phyloP scores from a whole-genome alignment of 2,888 invertebrate genomes.

The Papilio demoleus region DNA sequence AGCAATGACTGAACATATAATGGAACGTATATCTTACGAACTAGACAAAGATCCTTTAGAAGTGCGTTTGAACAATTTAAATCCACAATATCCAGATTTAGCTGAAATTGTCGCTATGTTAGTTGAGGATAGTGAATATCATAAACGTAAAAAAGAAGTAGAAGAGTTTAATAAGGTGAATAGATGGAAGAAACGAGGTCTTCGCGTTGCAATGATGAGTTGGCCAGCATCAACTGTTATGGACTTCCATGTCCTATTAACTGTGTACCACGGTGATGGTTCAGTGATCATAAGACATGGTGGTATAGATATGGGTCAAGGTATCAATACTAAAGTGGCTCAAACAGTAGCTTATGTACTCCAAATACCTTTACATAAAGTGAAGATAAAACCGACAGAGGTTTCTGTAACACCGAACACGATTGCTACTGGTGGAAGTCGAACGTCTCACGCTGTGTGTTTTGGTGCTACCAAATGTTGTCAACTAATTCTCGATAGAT shows the following conservation, averaged over 20 bases:
- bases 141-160: slow-evolving; percentile 68
- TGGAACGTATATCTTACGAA: slow-evolving; percentile 44
- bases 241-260: slow-evolving; percentile 42
- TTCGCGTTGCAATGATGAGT: slow-evolving; percentile 61
- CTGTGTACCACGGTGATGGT: slow-evolving; percentile 84
- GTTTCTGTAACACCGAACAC: slow-evolving; percentile 83
- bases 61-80: slow-evolving; percentile 43
- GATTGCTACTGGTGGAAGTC: slow-evolving; percentile 82
- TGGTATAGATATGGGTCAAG: slow-evolving; percentile 89
- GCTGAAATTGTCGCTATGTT: slow-evolving; percentile 53
- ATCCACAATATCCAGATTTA: slow-evolving; percentile 46
- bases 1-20: slow-evolving; percentile 67
- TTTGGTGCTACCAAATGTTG: slow-evolving; percentile 80
- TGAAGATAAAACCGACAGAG: slow-evolving; percentile 83
- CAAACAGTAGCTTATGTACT: slow-evolving; percentile 88
- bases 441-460: slow-evolving; percentile 85
- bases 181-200: slow-evolving; percentile 88
- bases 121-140: slow-evolving; percentile 75
- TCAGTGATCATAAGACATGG: slow-evolving; percentile 86
- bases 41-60: slow-evolving; percentile 44
- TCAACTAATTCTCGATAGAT: slow-evolving; percentile 67
- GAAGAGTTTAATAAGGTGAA: slow-evolving; percentile 84
- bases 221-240: slow-evolving; percentile 42
- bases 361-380: slow-evolving; percentile 84
- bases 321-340: slow-evolving; percentile 89